Percentiles rank a stretch among this genome's conserved stretches.
These are phyloP conservation scores for Pempheris klunzingeri DNA, from an alignment of 2,797 vertebrate species.

Conservation along the genomic window DNA sequence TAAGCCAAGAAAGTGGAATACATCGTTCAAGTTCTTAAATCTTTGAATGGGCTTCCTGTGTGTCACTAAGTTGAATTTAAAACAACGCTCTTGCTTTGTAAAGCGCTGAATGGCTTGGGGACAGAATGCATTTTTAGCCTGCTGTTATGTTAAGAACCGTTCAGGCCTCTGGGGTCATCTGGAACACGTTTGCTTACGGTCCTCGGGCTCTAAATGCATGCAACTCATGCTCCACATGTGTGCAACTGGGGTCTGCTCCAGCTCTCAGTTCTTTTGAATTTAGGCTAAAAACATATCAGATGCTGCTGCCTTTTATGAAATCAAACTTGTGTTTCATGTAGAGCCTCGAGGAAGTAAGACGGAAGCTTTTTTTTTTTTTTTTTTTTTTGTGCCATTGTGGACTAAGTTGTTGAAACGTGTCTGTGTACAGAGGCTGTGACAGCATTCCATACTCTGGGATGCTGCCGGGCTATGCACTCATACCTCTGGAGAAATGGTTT, in stretches of 20 bases:
- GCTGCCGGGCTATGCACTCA: conserved; percentile 24
- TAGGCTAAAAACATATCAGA: neutral
- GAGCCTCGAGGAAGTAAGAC: neutral
- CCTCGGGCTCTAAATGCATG: neutral
- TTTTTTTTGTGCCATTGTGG: neutral
- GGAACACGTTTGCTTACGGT: neutral
- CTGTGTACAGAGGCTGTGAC: neutral
- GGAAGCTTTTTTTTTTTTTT: neutral
- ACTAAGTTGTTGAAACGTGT: neutral
- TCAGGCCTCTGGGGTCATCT: neutral
- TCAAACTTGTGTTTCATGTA: neutral
- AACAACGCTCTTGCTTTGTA: neutral
- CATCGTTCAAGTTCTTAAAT: neutral
- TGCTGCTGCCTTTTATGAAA: neutral
- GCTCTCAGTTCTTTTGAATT: neutral
- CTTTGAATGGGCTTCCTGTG: neutral
- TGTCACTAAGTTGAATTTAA: neutral
- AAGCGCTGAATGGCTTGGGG: neutral
- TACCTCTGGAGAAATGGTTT: conserved; percentile 29
- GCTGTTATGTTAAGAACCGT: neutral
- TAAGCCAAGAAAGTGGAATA: neutral
- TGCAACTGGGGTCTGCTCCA: neutral
- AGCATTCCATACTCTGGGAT: conserved; percentile 32
- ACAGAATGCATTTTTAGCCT: neutral
- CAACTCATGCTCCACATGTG: neutral